phyloP scores from a whole-genome alignment of 2,888 invertebrate genomes.

The Antitype chi region DNA sequence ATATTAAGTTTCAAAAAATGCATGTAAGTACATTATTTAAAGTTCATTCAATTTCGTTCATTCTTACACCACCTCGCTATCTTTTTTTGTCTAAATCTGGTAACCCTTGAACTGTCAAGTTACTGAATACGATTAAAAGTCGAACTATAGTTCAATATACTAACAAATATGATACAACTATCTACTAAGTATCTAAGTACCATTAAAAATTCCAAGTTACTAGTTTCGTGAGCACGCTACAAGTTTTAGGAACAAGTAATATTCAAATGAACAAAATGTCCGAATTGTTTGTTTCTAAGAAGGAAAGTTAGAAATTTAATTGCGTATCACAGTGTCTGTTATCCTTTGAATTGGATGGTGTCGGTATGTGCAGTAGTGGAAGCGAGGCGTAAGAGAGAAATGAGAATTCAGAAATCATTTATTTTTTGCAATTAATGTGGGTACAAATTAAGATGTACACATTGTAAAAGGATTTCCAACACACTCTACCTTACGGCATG shows the following conservation, averaged over 20 bases:
- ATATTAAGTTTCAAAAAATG: background rate
- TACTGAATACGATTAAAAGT: too few species aligned
- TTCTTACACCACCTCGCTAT: too few species aligned
- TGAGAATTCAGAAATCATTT: too few species aligned
- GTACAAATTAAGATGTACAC: too few species aligned
- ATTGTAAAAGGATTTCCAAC: too few species aligned
- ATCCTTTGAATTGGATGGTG: slow-evolving; percentile 75
- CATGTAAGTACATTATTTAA: too few species aligned
- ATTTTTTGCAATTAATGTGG: too few species aligned
- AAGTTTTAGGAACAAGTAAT: slow-evolving; percentile 63
- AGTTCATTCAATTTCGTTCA: too few species aligned
- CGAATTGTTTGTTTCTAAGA: slow-evolving; percentile 81
- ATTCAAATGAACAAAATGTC: slow-evolving; percentile 78
- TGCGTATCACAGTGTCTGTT: slow-evolving; percentile 75
- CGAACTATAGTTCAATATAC: background rate
- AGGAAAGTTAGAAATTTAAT: slow-evolving; percentile 79
- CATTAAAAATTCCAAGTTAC: slow-evolving; percentile 34
- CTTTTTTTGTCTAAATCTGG: too few species aligned
- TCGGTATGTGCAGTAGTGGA: slow-evolving; percentile 26
- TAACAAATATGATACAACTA: background rate
- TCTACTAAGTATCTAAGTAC: background rate
- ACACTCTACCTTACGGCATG: too few species aligned
- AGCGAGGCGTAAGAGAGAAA: slow-evolving; percentile 30
- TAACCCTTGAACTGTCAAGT: too few species aligned
- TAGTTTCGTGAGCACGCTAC: background rate